Percentiles rank a stretch among this genome's conserved stretches.
Evolutionary conservation across 2,888 invertebrate species (phyloP).

Genomic region (Dynastes tityus): DNA sequence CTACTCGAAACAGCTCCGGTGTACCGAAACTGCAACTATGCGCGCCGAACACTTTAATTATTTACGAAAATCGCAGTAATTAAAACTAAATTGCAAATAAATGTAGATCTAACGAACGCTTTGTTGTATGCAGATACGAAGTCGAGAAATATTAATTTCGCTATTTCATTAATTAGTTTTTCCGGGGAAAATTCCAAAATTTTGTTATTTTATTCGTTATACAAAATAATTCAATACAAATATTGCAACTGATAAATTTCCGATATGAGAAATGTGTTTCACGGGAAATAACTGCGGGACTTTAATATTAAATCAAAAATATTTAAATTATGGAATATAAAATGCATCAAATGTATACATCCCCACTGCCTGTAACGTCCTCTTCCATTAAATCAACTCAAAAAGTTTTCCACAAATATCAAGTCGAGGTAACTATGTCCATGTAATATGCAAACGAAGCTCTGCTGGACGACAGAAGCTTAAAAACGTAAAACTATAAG

Average conservation of each 20-base stretch:
- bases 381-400: too few species aligned
- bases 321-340: too few species aligned
- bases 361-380: too few species aligned
- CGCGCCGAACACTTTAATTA: conserved; percentile 5
- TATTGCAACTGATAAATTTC: too few species aligned
- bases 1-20: neutral
- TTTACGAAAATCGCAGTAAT: conserved; percentile 19
- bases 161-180: neutral
- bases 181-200: neutral
- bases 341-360: too few species aligned
- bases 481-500: too few species aligned
- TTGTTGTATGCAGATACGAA: neutral
- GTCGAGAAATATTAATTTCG: conserved; percentile 3
- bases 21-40: conserved; percentile 22
- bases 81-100: conserved; percentile 14
- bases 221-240: neutral
- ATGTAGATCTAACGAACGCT: neutral
- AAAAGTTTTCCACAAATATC: too few species aligned
- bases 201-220: neutral
- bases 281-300: neutral
- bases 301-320: too few species aligned
- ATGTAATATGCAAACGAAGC: too few species aligned
- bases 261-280: neutral
- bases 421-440: too few species aligned
- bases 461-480: too few species aligned